Conservation (phyloP, 1,140 invertebrate genomes). For the Drosophila fuyamai region DNA sequence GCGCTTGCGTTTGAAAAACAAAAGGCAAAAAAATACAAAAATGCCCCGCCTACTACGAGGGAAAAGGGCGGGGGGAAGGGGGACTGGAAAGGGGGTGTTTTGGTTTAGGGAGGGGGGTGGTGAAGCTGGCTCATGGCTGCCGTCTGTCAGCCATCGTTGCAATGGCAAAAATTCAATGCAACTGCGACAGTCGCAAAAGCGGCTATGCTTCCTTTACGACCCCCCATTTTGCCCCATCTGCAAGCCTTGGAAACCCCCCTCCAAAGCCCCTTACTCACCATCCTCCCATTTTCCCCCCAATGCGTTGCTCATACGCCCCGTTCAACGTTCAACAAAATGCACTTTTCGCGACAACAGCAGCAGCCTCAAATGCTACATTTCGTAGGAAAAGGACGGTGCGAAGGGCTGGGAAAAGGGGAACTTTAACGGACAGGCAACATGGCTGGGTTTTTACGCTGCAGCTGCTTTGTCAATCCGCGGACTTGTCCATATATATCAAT, state of each 20-base stretch:
- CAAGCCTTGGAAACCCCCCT: neutral
- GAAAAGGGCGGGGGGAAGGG: neutral
- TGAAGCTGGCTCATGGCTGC: slow-evolving; percentile 18
- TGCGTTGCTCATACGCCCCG: slow-evolving; percentile 73
- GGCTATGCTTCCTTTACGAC: slow-evolving; percentile 30
- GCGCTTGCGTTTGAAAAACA: slow-evolving; percentile 82
- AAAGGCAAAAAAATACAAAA: slow-evolving; percentile 75
- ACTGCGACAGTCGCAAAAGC: slow-evolving; percentile 48
- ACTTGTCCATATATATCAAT: slow-evolving; percentile 79
- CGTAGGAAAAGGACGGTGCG: slow-evolving; percentile 28
- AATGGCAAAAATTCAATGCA: slow-evolving; percentile 66
- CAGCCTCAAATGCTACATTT: slow-evolving; percentile 66
- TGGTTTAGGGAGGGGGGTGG: slow-evolving; percentile 3
- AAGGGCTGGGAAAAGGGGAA: neutral
- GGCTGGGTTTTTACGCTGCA: slow-evolving; percentile 70
- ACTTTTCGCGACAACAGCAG: slow-evolving; percentile 67
- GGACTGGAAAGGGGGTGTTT: neutral
- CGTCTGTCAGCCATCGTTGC: slow-evolving; percentile 61
- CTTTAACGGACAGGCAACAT: slow-evolving; percentile 65
- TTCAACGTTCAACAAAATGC: slow-evolving; percentile 58
- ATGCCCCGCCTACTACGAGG: slow-evolving; percentile 69
- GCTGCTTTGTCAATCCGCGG: slow-evolving; percentile 78
- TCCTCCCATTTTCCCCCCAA: slow-evolving; percentile 23
- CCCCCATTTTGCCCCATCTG: neutral
- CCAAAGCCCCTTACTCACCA: neutral